These are phyloP conservation scores for Ptilonorhynchus violaceus DNA, from an alignment of 2,113 vertebrate species.

Conservation along the genomic window DNA sequence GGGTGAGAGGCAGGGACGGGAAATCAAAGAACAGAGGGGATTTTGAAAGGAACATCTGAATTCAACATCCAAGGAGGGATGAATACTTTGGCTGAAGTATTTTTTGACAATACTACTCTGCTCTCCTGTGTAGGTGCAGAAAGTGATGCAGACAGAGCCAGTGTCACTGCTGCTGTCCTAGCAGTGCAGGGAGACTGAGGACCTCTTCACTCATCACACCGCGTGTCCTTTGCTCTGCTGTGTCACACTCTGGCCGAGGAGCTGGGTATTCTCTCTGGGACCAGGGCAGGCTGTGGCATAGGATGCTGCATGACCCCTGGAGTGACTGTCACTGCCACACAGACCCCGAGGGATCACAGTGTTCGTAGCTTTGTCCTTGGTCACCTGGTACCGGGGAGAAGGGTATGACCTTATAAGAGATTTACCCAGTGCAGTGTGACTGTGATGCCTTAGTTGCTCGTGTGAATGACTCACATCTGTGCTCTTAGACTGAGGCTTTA, in stretches of 20 bases:
- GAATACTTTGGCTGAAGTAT: background rate
- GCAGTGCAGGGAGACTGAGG: background rate
- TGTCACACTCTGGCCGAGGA: background rate
- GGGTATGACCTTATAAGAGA: background rate
- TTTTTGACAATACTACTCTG: background rate
- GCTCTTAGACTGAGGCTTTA: background rate
- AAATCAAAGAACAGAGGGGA: background rate
- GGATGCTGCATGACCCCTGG: background rate
- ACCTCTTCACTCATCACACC: background rate
- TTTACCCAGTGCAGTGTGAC: background rate
- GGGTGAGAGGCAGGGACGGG: background rate
- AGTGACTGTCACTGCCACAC: accelerated
- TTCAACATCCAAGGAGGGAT: background rate
- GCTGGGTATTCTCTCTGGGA: background rate
- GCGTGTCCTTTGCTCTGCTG: background rate
- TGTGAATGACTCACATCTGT: background rate
- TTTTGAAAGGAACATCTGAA: background rate
- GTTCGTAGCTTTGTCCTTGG: background rate
- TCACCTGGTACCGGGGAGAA: background rate
- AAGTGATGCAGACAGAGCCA: background rate
- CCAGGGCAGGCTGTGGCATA: background rate
- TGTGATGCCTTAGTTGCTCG: background rate
- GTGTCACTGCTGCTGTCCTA: background rate
- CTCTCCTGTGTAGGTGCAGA: background rate
- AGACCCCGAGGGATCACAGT: background rate